Conservation (phyloP, 2,113 vertebrate species). For the Cettia cetti region DNA sequence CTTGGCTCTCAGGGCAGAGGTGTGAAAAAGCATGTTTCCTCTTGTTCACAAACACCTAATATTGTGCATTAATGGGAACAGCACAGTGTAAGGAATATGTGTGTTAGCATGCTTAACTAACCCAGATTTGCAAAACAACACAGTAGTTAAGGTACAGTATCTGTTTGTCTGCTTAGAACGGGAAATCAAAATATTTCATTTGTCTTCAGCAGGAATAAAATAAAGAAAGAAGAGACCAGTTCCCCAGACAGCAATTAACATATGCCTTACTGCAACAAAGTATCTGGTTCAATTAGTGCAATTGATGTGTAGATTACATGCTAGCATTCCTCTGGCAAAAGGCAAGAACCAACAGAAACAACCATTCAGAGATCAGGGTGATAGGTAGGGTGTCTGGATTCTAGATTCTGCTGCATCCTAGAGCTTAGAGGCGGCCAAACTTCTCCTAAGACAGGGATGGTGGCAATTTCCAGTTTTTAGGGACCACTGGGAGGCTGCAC, state of each 20-base stretch:
- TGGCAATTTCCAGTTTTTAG: neutral
- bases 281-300: neutral
- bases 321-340: neutral
- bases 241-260: neutral
- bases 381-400: neutral
- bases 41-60: neutral
- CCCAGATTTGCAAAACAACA: neutral
- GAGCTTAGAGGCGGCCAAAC: neutral
- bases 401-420: neutral
- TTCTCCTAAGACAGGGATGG: neutral
- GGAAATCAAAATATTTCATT: neutral
- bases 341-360: neutral
- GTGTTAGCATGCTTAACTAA: neutral
- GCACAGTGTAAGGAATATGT: neutral
- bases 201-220: neutral
- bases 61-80: neutral
- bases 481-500: neutral
- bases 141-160: neutral
- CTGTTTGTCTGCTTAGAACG: neutral
- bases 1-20: neutral
- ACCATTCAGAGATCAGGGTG: neutral
- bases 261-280: neutral
- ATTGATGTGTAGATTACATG: neutral
- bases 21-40: neutral
- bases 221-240: neutral